Evolutionary conservation across 2,888 invertebrate genomes (phyloP), one percentile per base, ranked within the genome.

Genomic region (Acleris emargana): DNA sequence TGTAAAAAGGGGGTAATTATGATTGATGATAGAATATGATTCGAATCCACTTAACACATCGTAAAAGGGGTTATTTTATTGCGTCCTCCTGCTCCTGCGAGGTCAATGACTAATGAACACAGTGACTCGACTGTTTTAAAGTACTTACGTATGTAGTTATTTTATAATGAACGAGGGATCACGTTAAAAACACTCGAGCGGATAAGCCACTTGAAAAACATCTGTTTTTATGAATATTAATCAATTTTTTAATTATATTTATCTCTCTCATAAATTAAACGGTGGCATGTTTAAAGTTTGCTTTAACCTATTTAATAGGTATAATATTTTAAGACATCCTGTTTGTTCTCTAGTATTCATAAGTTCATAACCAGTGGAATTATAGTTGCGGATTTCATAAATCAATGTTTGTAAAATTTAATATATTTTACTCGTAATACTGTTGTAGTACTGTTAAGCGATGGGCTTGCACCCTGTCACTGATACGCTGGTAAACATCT

Each of bases 1-100:
- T 64, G 54, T 62, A 66, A 71, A 80, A 82, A 79, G 81, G 85
- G 85, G 81, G 79, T 79, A 81, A 89, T 88, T 84, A 91, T 91
- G 91, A 92, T 92, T 91, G 85, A 92, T 92, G 91, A 87, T 88
- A 79, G 83, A 79, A 87, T 87, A 88, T 86, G 87, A 90, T 90
- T 88, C 89, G 83, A 84, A 87, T 87, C 91, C 90, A 92, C 91
- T 91, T 90, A 90, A 87, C 89, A 87, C 88, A 83, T 85, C 82
- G 84, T 87, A 86, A 87, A 86, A 87, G 88, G 89, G 90, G 89
- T 89, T 87, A 89, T 91, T 90, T 89, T 87, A 89, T 89, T 86
- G 82, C 85, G 82, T 79, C 78, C 86, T 83, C 81, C 81, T 86
- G 88, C 86, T 88, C 79, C 80, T 78, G 76, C 81, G 83, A 86